Percentiles rank a stretch among this genome's conserved stretches.
These are phyloP conservation scores for Eupsittula cactorum DNA, from an alignment of 2,113 vertebrate genomes.

Conservation along the genomic window DNA sequence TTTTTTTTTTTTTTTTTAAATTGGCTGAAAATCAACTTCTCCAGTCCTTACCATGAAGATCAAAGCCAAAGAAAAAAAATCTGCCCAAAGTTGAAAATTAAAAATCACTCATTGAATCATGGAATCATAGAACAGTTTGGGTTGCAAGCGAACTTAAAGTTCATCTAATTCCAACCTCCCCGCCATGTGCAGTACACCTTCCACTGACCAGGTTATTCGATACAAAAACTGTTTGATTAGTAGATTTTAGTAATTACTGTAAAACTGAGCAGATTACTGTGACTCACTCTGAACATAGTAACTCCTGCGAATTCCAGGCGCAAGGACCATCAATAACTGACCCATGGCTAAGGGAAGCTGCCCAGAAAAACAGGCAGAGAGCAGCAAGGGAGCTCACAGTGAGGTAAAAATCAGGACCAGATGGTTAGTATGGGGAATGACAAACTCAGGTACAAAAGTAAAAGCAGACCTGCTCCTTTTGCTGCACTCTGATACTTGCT, in stretches of 20 bases:
- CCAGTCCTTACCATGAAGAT: rapidly evolving
- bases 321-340: not conserved
- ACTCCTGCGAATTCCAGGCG: not conserved
- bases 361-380: not conserved
- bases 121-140: not conserved
- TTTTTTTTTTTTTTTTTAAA: not conserved
- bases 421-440: not conserved
- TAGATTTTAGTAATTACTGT: not conserved
- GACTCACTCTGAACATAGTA: not conserved
- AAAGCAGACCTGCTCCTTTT: not conserved
- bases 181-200: not conserved
- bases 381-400: not conserved
- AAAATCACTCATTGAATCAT: not conserved
- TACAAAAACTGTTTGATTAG: not conserved
- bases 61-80: not conserved
- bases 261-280: not conserved
- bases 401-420: not conserved
- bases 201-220: not conserved
- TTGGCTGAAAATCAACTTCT: not conserved
- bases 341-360: not conserved
- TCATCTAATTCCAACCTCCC: not conserved
- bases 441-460: not conserved
- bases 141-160: not conserved
- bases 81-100: not conserved
- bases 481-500: not conserved